Percentiles rank a stretch among this genome's conserved stretches.
These are phyloP conservation scores for Esperia sulphurella DNA, from an alignment of 2,888 invertebrate genomes.

Conservation along the genomic window DNA sequence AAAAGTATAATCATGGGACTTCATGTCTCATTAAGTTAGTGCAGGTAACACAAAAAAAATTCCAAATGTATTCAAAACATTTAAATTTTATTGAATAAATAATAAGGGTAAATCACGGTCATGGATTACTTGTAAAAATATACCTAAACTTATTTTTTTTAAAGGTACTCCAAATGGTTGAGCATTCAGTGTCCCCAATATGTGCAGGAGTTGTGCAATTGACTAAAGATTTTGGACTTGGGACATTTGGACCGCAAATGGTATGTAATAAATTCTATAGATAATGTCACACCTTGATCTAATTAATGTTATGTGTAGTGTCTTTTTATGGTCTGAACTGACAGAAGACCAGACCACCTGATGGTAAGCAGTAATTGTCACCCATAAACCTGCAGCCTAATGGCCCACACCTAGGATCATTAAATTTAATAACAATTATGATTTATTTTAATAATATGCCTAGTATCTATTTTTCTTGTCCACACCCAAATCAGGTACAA, in stretches of 20 bases:
- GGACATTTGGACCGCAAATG: conserved; percentile 85
- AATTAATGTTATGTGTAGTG: neutral
- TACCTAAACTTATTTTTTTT: conserved; percentile 19
- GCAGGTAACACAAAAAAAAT: conserved; percentile 67
- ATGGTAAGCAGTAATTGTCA: too few species aligned
- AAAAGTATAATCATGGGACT: conserved; percentile 90
- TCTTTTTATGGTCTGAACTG: too few species aligned
- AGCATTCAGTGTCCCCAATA: conserved; percentile 84
- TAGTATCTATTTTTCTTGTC: too few species aligned
- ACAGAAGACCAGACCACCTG: too few species aligned
- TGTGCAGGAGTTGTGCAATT: conserved; percentile 85
- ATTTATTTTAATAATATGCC: too few species aligned
- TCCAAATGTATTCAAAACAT: neutral
- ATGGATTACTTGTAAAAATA: too few species aligned
- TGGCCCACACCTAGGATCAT: too few species aligned
- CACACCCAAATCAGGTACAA: too few species aligned
- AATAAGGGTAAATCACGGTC: too few species aligned
- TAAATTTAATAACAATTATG: too few species aligned
- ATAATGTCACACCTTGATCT: neutral
- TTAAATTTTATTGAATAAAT: too few species aligned
- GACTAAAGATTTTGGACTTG: conserved; percentile 82
- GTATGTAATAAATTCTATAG: conserved; percentile 32
- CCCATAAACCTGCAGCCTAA: too few species aligned
- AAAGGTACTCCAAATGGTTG: conserved; percentile 86
- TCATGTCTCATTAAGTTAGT: conserved; percentile 86